phyloP scores from a whole-genome alignment of 2,113 vertebrate genomes.

The Danio rerio region DNA sequence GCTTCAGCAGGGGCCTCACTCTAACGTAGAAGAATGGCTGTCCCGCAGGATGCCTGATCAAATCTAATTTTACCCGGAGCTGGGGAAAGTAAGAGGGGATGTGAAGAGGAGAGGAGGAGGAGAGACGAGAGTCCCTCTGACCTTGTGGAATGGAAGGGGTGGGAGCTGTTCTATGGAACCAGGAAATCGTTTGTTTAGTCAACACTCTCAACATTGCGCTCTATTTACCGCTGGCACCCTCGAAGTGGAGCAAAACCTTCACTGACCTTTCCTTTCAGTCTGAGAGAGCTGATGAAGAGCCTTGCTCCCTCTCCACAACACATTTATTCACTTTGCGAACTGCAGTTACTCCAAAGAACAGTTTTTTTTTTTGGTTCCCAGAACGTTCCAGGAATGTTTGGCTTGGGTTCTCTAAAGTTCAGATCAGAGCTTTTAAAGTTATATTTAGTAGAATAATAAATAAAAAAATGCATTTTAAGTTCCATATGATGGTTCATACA shows the following conservation, averaged over 20 bases:
- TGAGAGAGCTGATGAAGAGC: constrained; percentile 45
- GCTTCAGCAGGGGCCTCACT: constrained; percentile 34
- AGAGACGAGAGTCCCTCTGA: constrained; percentile 67
- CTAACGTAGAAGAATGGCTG: constrained; percentile 61
- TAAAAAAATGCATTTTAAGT: not conserved
- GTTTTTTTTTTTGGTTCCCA: not conserved
- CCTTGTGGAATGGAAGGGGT: constrained; percentile 69
- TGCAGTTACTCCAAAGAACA: not conserved
- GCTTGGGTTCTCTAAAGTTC: not conserved
- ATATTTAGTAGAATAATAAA: not conserved
- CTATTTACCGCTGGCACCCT: constrained; percentile 64
- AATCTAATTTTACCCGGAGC: constrained; percentile 55
- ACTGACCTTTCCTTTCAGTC: constrained; percentile 62
- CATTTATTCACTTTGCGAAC: constrained; percentile 23
- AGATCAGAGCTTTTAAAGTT: not conserved
- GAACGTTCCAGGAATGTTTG: not conserved
- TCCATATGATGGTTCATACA: not conserved
- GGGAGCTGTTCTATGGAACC: constrained; percentile 64
- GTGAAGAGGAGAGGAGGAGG: not conserved
- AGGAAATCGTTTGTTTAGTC: constrained; percentile 74
- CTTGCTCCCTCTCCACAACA: constrained; percentile 69
- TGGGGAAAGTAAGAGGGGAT: constrained; percentile 42
- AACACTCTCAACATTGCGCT: constrained; percentile 54
- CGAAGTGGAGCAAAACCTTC: constrained; percentile 61
- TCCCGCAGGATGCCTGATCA: constrained; percentile 57